phyloP scores from a whole-genome alignment of 2,888 invertebrate species.

The Acrobasis suavella region DNA sequence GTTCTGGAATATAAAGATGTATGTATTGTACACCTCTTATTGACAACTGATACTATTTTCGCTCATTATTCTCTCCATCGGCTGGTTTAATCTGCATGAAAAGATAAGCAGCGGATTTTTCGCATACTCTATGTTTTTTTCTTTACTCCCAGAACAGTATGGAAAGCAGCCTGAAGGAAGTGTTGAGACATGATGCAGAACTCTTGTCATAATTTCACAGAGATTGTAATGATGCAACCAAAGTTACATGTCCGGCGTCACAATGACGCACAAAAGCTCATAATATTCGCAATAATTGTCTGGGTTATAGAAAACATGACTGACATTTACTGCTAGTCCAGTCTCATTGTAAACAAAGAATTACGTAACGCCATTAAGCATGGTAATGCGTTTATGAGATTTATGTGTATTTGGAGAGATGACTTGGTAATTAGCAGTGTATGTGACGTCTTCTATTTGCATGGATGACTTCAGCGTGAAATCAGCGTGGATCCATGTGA shows the following conservation, averaged over 20 bases:
- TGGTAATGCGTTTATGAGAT: neutral
- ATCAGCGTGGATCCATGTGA: conserved; percentile 26
- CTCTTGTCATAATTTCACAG: neutral
- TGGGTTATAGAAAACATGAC: conserved; percentile 1
- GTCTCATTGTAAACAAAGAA: conserved; percentile 3
- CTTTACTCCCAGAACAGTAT: no score
- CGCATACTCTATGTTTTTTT: no score
- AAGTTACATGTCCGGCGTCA: neutral
- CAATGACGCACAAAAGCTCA: neutral
- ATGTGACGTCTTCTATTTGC: conserved; percentile 35
- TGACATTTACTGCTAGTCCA: neutral
- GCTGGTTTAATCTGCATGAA: no score
- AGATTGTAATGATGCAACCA: neutral
- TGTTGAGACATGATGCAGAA: no score
- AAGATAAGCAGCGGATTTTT: no score
- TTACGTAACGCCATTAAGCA: conserved; percentile 4
- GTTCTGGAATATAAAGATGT: no score
- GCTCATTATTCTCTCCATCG: no score
- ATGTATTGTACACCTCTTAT: no score
- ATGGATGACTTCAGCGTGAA: conserved; percentile 36
- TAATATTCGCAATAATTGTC: neutral
- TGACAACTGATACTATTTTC: no score
- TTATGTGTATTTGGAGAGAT: conserved; percentile 16
- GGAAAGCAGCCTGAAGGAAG: no score
- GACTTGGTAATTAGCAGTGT: conserved; percentile 18